Evolutionary conservation across 1,140 invertebrate genomes (phyloP), one percentile per base, ranked within the genome.

Genomic region (Drosophila mojavensis): DNA sequence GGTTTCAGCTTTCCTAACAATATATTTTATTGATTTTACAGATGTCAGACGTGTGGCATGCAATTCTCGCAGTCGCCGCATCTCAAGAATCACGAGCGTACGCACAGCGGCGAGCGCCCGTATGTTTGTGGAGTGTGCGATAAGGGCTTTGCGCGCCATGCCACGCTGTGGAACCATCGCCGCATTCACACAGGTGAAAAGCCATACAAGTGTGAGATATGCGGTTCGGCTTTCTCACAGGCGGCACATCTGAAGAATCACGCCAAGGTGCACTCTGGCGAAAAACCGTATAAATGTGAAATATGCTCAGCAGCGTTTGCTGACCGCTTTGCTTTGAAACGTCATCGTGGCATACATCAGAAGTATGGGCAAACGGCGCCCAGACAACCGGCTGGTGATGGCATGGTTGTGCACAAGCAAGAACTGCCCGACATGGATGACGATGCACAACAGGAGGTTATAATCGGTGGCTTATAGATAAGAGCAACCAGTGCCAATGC

Each of bases 161-260:
- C 96, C 28, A 98, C 96, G 1, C 93, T 98, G 43, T 97, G 97
- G 96, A 97, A 97, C 92, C 98, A 99, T 91, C 94, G 97, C 48
- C 95, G 92, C 64, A 99, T 99, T 72, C 98, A 99, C 91, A 99
- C 97, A 4, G 97, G 97, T 15, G 97, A 98, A 93, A 97, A 97
- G 92, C 97, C 97, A 9, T 97, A 97, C 83, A 95, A 95, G 75
- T 97, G 96, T 93, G 96, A 96, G 58, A 96, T 96, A 36, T 97
- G 96, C 81, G 96, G 96, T 2, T 96, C 96, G 5, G 96, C 96
- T 26, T 97, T 97, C 81, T 97, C 96, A 91, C 96, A 97, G 93
- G 96, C 96, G 1, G 97, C 96, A n/a, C 96, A 97, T 93, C 93
- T 97, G 26, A 97, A 97, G 91, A 97, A 97, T 93, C 96, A 97